These are phyloP conservation scores for Bombus turneri DNA, from an alignment of 1,140 invertebrate species.

Conservation along the genomic window DNA sequence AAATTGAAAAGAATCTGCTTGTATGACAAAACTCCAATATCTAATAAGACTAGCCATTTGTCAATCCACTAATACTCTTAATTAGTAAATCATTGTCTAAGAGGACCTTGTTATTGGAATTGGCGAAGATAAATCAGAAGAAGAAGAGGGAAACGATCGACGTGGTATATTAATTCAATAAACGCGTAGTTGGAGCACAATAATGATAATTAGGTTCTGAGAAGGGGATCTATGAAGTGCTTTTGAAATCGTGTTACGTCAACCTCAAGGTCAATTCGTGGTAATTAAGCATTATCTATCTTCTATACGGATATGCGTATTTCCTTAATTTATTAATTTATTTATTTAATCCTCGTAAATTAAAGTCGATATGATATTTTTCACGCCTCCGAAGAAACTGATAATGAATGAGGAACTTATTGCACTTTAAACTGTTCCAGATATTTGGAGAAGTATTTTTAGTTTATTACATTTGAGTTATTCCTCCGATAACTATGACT, in stretches of 20 bases:
- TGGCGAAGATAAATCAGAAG: background rate
- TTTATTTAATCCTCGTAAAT: background rate
- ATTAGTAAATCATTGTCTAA: background rate
- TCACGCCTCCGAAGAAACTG: background rate
- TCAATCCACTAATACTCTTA: background rate
- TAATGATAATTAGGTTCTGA: background rate
- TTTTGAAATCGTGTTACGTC: constrained; percentile 3
- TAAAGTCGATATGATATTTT: background rate
- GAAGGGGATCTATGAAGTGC: background rate
- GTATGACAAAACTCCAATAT: background rate
- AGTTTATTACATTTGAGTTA: background rate
- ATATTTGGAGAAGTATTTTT: background rate
- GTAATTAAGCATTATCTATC: background rate
- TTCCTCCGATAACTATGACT: background rate
- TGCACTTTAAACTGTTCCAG: background rate
- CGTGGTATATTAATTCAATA: background rate
- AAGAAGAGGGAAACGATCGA: background rate
- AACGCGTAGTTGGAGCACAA: background rate
- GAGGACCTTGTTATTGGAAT: background rate
- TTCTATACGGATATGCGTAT: background rate
- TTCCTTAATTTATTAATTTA: background rate
- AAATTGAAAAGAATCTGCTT: background rate
- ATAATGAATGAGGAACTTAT: background rate
- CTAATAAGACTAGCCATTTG: background rate
- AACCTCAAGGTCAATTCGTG: background rate